Conservation (phyloP, 2,797 vertebrate species). For the Eulemur coronatus region DNA sequence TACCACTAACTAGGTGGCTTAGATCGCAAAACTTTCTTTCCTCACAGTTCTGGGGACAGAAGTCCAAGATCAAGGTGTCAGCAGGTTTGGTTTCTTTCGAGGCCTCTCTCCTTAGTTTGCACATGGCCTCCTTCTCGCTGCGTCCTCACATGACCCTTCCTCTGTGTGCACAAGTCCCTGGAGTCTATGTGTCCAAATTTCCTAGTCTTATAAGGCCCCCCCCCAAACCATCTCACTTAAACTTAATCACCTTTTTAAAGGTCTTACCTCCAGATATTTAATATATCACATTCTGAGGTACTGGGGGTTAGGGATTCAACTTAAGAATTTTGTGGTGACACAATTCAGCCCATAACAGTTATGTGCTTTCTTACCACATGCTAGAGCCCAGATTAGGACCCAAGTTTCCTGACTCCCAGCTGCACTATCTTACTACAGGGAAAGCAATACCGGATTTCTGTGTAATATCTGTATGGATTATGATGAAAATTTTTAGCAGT, state of each 20-base stretch:
- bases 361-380: neutral
- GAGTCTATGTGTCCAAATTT: neutral
- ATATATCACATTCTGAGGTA: neutral
- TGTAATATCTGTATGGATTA: neutral
- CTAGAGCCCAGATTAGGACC: neutral
- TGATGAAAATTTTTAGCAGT: neutral
- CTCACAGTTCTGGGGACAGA: neutral
- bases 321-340: neutral
- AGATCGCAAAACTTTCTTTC: neutral
- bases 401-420: neutral
- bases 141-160: neutral
- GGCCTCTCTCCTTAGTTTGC: neutral
- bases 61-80: neutral
- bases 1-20: neutral
- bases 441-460: conserved; percentile 1
- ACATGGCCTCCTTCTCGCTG: neutral
- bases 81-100: neutral
- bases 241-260: neutral
- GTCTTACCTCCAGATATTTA: neutral
- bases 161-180: neutral
- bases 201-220: neutral
- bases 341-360: neutral
- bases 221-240: neutral
- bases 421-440: neutral
- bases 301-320: neutral